A percentile compares a stretch with the other conserved stretches of the same genome.
phyloP scores from a whole-genome alignment of 2,888 invertebrate genomes.

The Apantesis nais region DNA sequence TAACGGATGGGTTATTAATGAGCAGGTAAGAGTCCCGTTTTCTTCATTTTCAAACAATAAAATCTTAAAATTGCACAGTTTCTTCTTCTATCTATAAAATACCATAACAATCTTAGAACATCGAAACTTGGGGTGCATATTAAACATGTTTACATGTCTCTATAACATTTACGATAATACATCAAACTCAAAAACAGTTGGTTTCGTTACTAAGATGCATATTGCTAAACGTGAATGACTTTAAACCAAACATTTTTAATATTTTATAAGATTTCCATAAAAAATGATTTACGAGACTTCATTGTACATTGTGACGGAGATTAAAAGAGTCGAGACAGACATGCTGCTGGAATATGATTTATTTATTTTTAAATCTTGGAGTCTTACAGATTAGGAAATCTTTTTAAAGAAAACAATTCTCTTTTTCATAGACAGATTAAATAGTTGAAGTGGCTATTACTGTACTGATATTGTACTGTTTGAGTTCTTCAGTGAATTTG shows the following conservation, averaged over 20 bases:
- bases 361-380: slow-evolving; percentile 39
- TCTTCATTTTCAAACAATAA: slow-evolving; percentile 11
- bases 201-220: slow-evolving; percentile 31
- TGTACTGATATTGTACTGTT: slow-evolving; percentile 11
- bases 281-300: slow-evolving; percentile 50
- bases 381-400: slow-evolving; percentile 31
- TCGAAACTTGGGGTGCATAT: slow-evolving; percentile 19
- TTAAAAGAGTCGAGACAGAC: slow-evolving; percentile 44
- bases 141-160: slow-evolving; percentile 13
- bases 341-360: slow-evolving; percentile 42
- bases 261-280: slow-evolving; percentile 51
- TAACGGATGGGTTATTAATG: slow-evolving; percentile 12
- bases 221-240: slow-evolving; percentile 45
- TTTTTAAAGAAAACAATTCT: slow-evolving; percentile 29
- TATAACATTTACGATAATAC: slow-evolving; percentile 16
- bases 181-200: slow-evolving; percentile 41
- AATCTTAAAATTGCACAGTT: slow-evolving; percentile 2
- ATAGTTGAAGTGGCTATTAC: background rate
- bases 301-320: slow-evolving; percentile 48
- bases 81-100: slow-evolving; percentile 3
- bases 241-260: slow-evolving; percentile 46
- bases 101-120: slow-evolving; percentile 6
- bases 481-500: background rate
- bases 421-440: slow-evolving; percentile 31
- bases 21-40: slow-evolving; percentile 2